Base-by-base conservation (phyloP, 2,113 vertebrate genomes). In the Cheilinus undulatus region DNA sequence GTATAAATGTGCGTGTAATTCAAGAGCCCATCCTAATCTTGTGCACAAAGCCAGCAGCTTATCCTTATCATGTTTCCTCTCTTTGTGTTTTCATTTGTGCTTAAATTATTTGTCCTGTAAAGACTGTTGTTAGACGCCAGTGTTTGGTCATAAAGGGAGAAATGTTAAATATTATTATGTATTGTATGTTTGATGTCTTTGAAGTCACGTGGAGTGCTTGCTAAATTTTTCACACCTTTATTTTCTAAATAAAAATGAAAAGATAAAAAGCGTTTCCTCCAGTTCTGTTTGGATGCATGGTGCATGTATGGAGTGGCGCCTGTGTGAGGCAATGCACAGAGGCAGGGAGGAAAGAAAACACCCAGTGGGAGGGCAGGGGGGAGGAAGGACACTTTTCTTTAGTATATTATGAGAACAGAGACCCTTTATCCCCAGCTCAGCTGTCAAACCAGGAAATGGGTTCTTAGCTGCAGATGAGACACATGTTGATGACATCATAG, bases 61-160 rank as follows among this genome's bases (percentile, higher is more conserved):
- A 69, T 56, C 34, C 12, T 32, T 38, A 66, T 53, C 23, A 45
- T 32, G 28, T 73, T 65, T 62, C 28, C 28, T 49, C 8, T 73
- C 15, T 15, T 63, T 13, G 59, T 76, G 51, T 83, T 76, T 88
- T 69, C 7, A 27, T 81, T 51, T 82, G 32, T 58, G 46, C 26
- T 93, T 96, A 96, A 97, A 93, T 96, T 96, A 96, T 96, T 96
- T 95, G 93, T 95, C 93, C 95, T 95, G 91, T 93, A 89, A 94
- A 96, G 93, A 95, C 91, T 90, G 83, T 82, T 91, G 74, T 90
- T 64, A 83, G 74, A 80, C 3, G 76, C 86, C 87, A 83, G 92
- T 86, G 82, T 90, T 86, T 83, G 93, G 93, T 94, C 92, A 93
- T 93, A 93, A 82, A 90, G 42, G 46, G 69, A 94, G 89, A 86